Base-by-base conservation (phyloP, 2,888 invertebrate species). In the Marronus borbonicus region DNA sequence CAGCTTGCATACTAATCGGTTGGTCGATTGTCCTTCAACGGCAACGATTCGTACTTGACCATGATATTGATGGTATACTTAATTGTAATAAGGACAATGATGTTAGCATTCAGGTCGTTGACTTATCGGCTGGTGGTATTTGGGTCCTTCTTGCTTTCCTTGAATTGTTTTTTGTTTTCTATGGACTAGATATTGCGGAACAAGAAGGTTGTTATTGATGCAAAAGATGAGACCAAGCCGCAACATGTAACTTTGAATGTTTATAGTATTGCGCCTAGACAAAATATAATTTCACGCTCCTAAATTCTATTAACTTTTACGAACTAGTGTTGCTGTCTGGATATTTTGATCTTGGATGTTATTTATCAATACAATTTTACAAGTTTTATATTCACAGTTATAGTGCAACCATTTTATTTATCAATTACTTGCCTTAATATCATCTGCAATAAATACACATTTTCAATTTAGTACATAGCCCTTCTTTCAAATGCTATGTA, bases 31-130 rank as follows among this genome's bases (percentile, higher is more conserved):
- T 70, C 60, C 78, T 78, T 74, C 52, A 49, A 49, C 49, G 60
- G 64, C 36, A 5, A 55, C 36, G 65, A 72, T 44, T 31, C 64
- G 76, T 39, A 55, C 65, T 65, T 60, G 78, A 78, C 74, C 65
- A 62, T 76, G 76, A 55, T 65, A 76, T 49, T 49, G 72, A 49
- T 52, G 49, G 20, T 52, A 60, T 49, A 55, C 55, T 50, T 66
- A 77, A 49, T 69, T 77, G 72, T 75, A 83, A 80, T 81, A 83
- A 83, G 82, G 81, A 81, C 83, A 80, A n/a, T 17, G 44, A 7
- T 70, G 78, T 83, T 81, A 58, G 76, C 83, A 85, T 85, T 83
- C 85, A 83, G 81, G 80, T 70, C 83, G 81, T 69, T 58, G 68
- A 69, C 50, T 65, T 66, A 78, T 69, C 62, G 77, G 80, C 77